phyloP scores from a whole-genome alignment of 2,113 vertebrate genomes.

The Cebus imitator region DNA sequence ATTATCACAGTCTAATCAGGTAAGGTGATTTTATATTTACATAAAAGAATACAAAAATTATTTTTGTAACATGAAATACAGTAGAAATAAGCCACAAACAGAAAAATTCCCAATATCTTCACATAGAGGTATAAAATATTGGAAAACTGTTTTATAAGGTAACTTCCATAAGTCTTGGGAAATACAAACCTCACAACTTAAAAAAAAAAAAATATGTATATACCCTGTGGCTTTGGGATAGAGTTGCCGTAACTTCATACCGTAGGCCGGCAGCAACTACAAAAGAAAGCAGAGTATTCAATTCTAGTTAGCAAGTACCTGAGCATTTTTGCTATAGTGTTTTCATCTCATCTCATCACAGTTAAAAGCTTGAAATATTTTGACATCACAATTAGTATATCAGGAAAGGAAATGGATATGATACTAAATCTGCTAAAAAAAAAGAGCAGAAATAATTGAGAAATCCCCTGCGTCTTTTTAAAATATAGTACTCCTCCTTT shows the following conservation, averaged over 20 bases:
- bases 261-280: not conserved
- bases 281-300: not conserved
- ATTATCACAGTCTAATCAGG: slow-evolving; percentile 71
- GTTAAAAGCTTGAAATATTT: not conserved
- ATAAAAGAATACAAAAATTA: not conserved
- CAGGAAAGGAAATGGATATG: not conserved
- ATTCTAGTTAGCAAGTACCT: not conserved
- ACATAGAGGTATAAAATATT: not conserved
- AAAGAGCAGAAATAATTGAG: not conserved
- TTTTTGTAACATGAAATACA: not conserved
- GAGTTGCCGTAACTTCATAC: not conserved
- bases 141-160: not conserved
- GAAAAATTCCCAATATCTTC: not conserved
- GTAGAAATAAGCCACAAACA: not conserved
- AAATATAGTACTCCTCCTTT: not conserved
- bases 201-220: not conserved
- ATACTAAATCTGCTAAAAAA: not conserved
- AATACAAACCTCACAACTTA: not conserved
- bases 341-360: not conserved
- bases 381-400: not conserved
- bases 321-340: not conserved
- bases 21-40: slow-evolving; percentile 31
- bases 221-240: not conserved
- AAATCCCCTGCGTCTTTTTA: not conserved
- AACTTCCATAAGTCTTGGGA: not conserved